Conservation (phyloP, 2,113 vertebrate genomes). For the Rhadina sibilatrix region DNA sequence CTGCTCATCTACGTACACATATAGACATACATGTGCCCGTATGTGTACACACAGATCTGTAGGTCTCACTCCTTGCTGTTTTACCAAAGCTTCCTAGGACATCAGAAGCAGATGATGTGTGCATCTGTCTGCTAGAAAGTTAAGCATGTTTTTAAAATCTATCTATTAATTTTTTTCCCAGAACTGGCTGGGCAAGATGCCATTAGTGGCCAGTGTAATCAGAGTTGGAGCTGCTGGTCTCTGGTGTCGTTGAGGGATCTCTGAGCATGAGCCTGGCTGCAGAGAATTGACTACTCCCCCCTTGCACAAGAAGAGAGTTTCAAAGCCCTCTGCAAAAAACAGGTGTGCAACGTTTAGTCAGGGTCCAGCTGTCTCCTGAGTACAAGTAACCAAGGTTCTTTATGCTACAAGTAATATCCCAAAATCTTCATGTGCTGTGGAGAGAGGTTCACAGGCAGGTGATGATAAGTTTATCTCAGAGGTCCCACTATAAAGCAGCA, state of each 20-base stretch:
- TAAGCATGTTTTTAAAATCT: neutral
- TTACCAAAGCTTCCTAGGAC: neutral
- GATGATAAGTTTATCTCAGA: neutral
- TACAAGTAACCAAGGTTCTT: neutral
- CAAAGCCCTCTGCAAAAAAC: neutral
- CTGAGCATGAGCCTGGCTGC: neutral
- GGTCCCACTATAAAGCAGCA: neutral
- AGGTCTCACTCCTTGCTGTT: neutral
- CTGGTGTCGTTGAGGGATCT: neutral
- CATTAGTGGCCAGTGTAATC: neutral
- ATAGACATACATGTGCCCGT: rapidly evolving
- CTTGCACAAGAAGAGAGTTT: neutral
- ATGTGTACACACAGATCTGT: rapidly evolving
- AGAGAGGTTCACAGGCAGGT: neutral
- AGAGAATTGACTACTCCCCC: neutral
- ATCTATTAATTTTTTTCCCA: neutral
- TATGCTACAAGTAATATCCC: neutral
- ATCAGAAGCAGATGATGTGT: neutral
- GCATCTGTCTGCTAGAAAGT: neutral
- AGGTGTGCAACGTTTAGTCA: neutral
- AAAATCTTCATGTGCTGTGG: rapidly evolving
- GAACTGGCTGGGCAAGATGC: neutral
- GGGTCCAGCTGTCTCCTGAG: neutral
- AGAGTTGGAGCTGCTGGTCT: neutral
- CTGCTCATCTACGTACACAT: rapidly evolving